phyloP scores from a whole-genome alignment of 2,113 vertebrate species.

The Pipa parva region DNA sequence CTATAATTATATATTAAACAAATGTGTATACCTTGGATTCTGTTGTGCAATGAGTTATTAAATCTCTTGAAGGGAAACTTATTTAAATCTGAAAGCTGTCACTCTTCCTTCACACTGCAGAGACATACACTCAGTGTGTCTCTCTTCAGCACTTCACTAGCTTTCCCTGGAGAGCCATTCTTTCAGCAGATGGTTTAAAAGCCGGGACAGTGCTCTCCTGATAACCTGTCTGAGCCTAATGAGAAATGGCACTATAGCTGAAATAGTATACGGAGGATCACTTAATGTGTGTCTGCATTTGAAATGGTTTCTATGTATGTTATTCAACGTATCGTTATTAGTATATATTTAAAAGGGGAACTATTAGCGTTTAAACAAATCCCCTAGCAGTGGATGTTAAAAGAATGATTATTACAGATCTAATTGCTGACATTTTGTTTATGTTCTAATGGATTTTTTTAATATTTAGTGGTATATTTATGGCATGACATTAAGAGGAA shows the following conservation, averaged over 20 bases:
- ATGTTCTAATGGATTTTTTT: too few species aligned
- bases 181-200: conserved; percentile 38
- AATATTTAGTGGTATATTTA: too few species aligned
- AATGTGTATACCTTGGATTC: not conserved
- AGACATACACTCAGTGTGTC: conserved; percentile 16
- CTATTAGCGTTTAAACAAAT: too few species aligned
- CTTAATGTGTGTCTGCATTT: conserved; percentile 13
- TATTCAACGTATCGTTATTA: too few species aligned
- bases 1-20: too few species aligned
- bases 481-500: too few species aligned
- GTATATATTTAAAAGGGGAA: too few species aligned
- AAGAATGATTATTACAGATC: too few species aligned
- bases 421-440: too few species aligned
- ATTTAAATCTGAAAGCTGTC: conserved; percentile 29
- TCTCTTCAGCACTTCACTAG: conserved; percentile 26
- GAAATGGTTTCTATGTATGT: conserved; percentile 10
- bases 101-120: conserved; percentile 1
- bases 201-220: conserved; percentile 31
- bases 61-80: conserved; percentile 25
- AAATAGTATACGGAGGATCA: conserved; percentile 11
- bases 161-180: conserved; percentile 33
- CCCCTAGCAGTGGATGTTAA: too few species aligned
- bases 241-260: conserved; percentile 31
- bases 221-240: conserved; percentile 37
- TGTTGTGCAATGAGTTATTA: conserved; percentile 1